Conservation (phyloP, 2,797 vertebrate genomes). For the Ctenosaura bakeri region DNA sequence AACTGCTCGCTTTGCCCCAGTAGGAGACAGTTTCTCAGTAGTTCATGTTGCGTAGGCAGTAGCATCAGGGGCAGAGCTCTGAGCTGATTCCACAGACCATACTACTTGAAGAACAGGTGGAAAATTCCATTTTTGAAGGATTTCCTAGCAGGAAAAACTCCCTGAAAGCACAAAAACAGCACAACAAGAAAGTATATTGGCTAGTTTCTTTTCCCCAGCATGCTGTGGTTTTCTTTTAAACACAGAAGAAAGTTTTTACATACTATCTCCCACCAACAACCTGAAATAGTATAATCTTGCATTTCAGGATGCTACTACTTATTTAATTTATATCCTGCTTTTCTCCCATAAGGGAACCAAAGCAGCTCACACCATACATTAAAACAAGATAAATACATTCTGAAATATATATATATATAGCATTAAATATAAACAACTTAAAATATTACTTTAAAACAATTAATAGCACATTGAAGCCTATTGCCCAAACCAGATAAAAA, state of each 20-base stretch:
- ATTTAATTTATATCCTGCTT: too few relatives aligned
- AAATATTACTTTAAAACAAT: too few relatives aligned
- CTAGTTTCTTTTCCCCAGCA: neutral
- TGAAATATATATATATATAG: too few relatives aligned
- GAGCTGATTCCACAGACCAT: neutral
- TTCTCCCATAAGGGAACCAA: too few relatives aligned
- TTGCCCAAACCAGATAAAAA: too few relatives aligned
- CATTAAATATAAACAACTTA: too few relatives aligned
- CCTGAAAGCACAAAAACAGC: neutral
- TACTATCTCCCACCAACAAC: neutral
- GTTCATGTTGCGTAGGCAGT: neutral
- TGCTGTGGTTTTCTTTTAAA: neutral
- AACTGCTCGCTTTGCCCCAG: slow-evolving; percentile 40
- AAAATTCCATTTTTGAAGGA: neutral
- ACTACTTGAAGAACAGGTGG: neutral
- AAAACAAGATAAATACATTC: too few relatives aligned
- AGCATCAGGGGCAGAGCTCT: neutral
- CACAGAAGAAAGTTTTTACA: neutral
- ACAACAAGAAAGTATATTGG: neutral
- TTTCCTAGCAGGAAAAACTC: neutral
- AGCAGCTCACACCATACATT: too few relatives aligned
- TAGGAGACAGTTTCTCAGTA: slow-evolving; percentile 37
- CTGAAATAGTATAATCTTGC: neutral
- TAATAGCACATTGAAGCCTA: too few relatives aligned
- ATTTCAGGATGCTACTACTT: neutral